Evolutionary conservation across 2,797 vertebrate genomes (phyloP).

Genomic region (Acanthopagrus latus): DNA sequence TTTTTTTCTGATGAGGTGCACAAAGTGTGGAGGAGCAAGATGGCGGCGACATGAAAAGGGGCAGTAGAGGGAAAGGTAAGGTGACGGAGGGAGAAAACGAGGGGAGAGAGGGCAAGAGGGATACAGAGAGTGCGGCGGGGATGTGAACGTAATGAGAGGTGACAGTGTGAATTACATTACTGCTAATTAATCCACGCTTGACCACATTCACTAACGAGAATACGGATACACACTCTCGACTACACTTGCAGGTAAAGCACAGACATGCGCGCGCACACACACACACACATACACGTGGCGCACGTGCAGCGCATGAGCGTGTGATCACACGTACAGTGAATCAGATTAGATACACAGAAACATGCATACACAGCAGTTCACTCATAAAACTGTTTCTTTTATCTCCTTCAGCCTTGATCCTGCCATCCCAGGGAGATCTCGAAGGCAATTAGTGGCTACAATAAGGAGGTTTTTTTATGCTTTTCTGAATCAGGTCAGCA

Average conservation of each 20-base stretch:
- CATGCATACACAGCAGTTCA: background rate
- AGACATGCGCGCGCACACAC: slow-evolving; percentile 11
- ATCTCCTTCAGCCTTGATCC: slow-evolving; percentile 11
- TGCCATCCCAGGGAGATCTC: background rate
- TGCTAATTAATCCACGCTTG: slow-evolving; percentile 82
- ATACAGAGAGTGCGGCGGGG: slow-evolving; percentile 26
- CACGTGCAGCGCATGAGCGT: background rate
- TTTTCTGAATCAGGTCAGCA: background rate
- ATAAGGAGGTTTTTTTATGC: background rate
- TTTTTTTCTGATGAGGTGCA: slow-evolving; percentile 3
- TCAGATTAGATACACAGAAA: slow-evolving; percentile 1
- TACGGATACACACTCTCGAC: slow-evolving; percentile 54
- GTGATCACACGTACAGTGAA: background rate
- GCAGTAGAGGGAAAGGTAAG: slow-evolving; percentile 23
- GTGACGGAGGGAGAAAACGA: slow-evolving; percentile 8
- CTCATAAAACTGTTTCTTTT: slow-evolving; percentile 2
- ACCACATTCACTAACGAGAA: slow-evolving; percentile 74
- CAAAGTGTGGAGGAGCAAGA: slow-evolving; percentile 13
- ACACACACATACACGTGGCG: background rate
- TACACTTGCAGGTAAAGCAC: slow-evolving; percentile 30
- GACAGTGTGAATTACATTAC: slow-evolving; percentile 80
- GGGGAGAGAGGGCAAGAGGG: slow-evolving; percentile 8
- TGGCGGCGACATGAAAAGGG: slow-evolving; percentile 11
- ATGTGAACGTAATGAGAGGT: slow-evolving; percentile 74
- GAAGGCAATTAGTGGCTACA: slow-evolving; percentile 2